Base-by-base conservation (phyloP, 2,888 invertebrate genomes). In the Heliconius hortense region DNA sequence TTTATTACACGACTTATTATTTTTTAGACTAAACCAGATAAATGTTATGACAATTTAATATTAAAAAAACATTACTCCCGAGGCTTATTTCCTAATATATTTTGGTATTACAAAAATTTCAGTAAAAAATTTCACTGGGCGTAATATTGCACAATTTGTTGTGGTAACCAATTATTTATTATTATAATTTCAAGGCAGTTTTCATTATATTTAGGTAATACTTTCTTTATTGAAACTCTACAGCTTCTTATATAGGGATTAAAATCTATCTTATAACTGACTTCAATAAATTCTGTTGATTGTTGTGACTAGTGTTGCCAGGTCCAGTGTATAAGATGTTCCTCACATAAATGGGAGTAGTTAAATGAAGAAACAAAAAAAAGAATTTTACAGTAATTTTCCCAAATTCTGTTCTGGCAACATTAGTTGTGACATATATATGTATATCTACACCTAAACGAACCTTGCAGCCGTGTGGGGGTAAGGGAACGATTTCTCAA, bases 401-500 rank as follows among this genome's bases (percentile, higher is more conserved):
- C n/a, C 56, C 80, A 80, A 79, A 80, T 80, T 81, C 80, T 81
- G 80, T 77, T 75, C 74, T 71, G 76, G 73, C 67, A 63, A 71
- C 71, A 71, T 62, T 71, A 72, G 73, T 84, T 82, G 84, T 84
- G 83, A 83, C 84, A 80, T 82, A 82, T 75, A 81, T 82, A 82
- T 75, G 80, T 66, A 59, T 48, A 59, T 35, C 43, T 78, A 76
- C 59, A 76, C 64, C 39, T 80, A 79, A 74, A 79, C 72, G 71
- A 83, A 87, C 90, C 88, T 90, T 87, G 89, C 90, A 87, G 79
- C 84, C 78, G 82, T 81, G 87, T 86, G 89, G 89, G 83, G 83
- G 81, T 81, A 83, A 87, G 89, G 87, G 89, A 87, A 83, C 83
- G 82, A 84, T 84, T 87, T 87, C 89, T 89, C 87, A 84, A 84